Evolutionary conservation across 2,797 vertebrate species (phyloP).

Genomic region (Sylvilagus floridanus): DNA sequence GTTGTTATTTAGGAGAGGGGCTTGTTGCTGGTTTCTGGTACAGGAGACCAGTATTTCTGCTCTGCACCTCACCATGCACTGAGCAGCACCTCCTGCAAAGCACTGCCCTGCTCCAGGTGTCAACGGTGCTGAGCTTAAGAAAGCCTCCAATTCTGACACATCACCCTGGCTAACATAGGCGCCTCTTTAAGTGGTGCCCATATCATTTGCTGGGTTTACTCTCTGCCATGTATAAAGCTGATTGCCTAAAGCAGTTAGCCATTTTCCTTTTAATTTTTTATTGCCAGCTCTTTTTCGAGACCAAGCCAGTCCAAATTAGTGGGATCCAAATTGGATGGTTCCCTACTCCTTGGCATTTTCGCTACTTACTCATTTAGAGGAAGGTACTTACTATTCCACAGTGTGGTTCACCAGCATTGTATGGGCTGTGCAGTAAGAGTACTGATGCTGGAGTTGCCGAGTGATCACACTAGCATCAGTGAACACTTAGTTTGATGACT

Average conservation of each 20-base stretch:
- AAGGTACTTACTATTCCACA: background rate
- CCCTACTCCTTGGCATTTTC: background rate
- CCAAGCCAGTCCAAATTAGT: background rate
- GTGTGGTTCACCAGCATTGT: background rate
- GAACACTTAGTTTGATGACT: background rate
- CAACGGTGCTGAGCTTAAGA: background rate
- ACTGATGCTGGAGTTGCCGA: background rate
- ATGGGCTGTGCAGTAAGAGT: background rate
- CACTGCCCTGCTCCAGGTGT: background rate
- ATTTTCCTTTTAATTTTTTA: constrained; percentile 21
- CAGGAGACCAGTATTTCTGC: background rate
- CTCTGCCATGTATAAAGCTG: background rate
- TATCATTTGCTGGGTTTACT: background rate
- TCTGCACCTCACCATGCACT: fast-evolving
- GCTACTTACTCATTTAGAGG: background rate
- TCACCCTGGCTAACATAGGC: background rate
- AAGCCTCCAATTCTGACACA: background rate
- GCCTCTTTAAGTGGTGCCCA: background rate
- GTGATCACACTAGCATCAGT: background rate
- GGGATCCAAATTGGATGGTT: background rate
- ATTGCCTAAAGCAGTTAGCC: background rate
- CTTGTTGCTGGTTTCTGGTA: background rate
- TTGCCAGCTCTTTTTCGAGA: background rate
- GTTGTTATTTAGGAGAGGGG: background rate
- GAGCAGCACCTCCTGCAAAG: fast-evolving